These are phyloP conservation scores for Tribolium castaneum DNA, from an alignment of 1,140 invertebrate genomes.

Conservation along the genomic window DNA sequence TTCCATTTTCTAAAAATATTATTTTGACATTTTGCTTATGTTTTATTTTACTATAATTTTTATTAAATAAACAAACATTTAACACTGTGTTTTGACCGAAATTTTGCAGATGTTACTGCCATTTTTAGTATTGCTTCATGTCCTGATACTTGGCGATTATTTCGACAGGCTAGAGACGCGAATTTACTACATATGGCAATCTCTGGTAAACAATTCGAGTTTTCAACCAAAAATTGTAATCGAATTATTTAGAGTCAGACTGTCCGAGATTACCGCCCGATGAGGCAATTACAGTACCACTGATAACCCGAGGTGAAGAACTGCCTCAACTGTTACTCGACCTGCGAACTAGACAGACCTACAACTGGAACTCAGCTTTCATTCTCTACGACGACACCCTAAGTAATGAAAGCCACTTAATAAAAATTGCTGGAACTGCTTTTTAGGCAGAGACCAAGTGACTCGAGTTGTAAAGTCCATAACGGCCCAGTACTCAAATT, in stretches of 20 bases:
- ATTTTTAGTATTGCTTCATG: constrained; percentile 78
- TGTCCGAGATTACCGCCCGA: constrained; percentile 76
- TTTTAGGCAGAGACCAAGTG: constrained; percentile 71
- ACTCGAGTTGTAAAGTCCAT: constrained; percentile 71
- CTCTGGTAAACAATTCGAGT: constrained; percentile 64
- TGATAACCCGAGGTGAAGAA: constrained; percentile 73
- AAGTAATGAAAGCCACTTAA: constrained; percentile 66
- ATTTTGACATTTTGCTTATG: no score
- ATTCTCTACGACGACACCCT: constrained; percentile 78
- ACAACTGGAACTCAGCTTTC: constrained; percentile 77
- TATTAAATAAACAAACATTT: no score
- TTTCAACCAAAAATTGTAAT: constrained; percentile 9
- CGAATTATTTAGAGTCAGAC: constrained; percentile 65
- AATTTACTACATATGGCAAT: constrained; percentile 76
- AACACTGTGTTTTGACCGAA: background rate
- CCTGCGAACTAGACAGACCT: constrained; percentile 69
- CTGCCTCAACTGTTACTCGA: constrained; percentile 81
- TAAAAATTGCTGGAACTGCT: background rate
- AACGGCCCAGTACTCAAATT: constrained; percentile 64
- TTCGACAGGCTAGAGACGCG: constrained; percentile 69
- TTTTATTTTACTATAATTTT: no score
- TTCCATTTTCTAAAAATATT: no score
- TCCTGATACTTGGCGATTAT: constrained; percentile 75
- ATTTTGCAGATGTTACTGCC: constrained; percentile 72
- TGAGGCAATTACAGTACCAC: constrained; percentile 77